These are phyloP conservation scores for Tanytarsus gracilentus DNA, from an alignment of 2,888 invertebrate genomes.

Conservation along the genomic window DNA sequence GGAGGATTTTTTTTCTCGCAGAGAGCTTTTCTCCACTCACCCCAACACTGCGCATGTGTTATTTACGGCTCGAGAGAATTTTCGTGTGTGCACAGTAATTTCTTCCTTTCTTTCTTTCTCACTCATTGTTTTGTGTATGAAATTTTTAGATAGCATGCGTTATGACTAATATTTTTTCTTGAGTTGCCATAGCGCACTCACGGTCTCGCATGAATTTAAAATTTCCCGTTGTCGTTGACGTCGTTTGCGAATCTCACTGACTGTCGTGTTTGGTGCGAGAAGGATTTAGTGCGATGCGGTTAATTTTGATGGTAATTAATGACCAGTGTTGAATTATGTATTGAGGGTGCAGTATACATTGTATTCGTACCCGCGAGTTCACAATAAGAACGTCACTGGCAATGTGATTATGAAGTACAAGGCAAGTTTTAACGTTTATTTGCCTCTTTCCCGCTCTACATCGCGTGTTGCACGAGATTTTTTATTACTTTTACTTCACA, in stretches of 20 bases:
- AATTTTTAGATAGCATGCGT: slow-evolving; percentile 11
- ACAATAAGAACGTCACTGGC: too few species aligned
- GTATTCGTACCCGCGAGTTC: too few species aligned
- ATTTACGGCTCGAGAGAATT: neutral
- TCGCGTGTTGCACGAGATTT: slow-evolving; percentile 26
- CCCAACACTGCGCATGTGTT: slow-evolving; percentile 3
- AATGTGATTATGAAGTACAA: too few species aligned
- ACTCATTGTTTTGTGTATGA: neutral
- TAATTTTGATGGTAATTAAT: too few species aligned
- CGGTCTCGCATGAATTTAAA: neutral
- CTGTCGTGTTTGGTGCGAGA: too few species aligned
- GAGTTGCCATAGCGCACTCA: slow-evolving; percentile 8
- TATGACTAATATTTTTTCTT: neutral
- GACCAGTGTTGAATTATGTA: too few species aligned
- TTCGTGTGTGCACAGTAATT: slow-evolving; percentile 19
- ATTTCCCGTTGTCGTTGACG: too few species aligned
- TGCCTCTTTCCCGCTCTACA: neutral
- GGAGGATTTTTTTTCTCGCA: neutral
- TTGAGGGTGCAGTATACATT: too few species aligned
- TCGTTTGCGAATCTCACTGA: too few species aligned
- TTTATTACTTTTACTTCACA: neutral
- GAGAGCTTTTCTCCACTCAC: slow-evolving; percentile 20
- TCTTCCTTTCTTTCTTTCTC: neutral
- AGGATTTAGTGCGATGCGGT: too few species aligned
- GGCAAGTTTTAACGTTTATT: neutral